phyloP scores from a whole-genome alignment of 2,113 vertebrate genomes.

The Otolemur garnettii region DNA sequence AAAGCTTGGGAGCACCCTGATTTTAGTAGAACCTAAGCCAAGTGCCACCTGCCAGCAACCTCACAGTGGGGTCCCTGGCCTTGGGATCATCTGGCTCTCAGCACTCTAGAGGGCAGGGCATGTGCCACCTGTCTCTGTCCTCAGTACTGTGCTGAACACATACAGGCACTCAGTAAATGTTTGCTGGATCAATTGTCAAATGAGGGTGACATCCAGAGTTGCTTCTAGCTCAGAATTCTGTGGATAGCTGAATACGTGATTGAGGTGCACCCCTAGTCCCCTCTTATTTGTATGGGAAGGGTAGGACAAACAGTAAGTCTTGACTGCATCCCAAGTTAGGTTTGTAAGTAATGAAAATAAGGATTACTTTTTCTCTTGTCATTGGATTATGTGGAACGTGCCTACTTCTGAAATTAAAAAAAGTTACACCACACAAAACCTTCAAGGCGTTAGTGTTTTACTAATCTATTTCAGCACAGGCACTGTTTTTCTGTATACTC shows the following conservation, averaged over 20 bases:
- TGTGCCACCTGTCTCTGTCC: not conserved
- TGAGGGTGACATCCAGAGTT: not conserved
- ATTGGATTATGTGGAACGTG: not conserved
- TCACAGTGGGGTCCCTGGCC: not conserved
- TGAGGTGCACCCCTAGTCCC: too few relatives aligned
- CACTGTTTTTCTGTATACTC: not conserved
- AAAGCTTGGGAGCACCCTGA: not conserved
- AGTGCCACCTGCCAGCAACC: not conserved
- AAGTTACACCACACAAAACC: not conserved
- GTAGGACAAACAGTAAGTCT: not conserved
- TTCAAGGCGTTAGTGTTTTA: not conserved
- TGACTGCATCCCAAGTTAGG: not conserved
- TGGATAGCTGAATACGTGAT: not conserved
- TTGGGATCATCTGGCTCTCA: not conserved
- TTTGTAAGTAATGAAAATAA: conserved; percentile 12
- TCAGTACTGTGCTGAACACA: not conserved
- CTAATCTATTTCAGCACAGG: not conserved
- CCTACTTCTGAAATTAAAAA: not conserved
- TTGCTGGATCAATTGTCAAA: not conserved
- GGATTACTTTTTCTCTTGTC: not conserved
- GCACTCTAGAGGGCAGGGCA: not conserved
- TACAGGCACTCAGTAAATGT: too few relatives aligned
- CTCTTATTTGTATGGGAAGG: not conserved
- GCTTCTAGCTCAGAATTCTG: not conserved
- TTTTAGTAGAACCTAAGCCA: not conserved